phyloP scores from a whole-genome alignment of 35 echinoderm and acorn worm genomes.

The Ophioderma brevispina region DNA sequence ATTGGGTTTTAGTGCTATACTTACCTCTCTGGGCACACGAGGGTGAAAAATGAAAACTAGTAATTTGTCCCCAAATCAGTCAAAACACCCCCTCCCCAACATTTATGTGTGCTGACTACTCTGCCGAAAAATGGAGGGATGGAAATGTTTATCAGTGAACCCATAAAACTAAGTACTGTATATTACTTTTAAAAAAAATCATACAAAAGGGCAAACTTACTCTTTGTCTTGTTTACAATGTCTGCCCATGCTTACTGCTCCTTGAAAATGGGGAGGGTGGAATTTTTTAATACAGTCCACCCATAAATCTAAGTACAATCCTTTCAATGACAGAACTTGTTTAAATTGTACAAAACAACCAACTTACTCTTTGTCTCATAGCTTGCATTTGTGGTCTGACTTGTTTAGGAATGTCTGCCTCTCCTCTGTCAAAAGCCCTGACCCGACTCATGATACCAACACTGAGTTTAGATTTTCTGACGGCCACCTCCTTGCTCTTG shows the following conservation, averaged over 20 bases:
- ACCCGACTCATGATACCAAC: constrained; percentile 50
- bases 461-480: constrained; percentile 26
- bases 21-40: too few relatives aligned
- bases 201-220: neutral
- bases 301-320: neutral
- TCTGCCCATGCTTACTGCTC: neutral
- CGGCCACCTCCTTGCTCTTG: constrained; percentile 1
- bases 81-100: too few relatives aligned
- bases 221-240: neutral
- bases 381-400: neutral
- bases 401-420: neutral
- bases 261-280: too few relatives aligned
- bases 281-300: too few relatives aligned
- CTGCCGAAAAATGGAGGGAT: too few relatives aligned
- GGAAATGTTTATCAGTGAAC: too few relatives aligned
- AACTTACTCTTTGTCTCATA: neutral
- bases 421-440: constrained; percentile 50
- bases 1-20: too few relatives aligned
- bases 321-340: neutral
- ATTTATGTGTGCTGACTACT: too few relatives aligned
- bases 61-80: too few relatives aligned
- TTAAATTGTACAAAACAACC: neutral
- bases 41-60: too few relatives aligned
- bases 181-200: neutral
- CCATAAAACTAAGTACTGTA: neutral